Evolutionary conservation across 2,888 invertebrate species (phyloP).

Genomic region (Campopleginae sp.): DNA sequence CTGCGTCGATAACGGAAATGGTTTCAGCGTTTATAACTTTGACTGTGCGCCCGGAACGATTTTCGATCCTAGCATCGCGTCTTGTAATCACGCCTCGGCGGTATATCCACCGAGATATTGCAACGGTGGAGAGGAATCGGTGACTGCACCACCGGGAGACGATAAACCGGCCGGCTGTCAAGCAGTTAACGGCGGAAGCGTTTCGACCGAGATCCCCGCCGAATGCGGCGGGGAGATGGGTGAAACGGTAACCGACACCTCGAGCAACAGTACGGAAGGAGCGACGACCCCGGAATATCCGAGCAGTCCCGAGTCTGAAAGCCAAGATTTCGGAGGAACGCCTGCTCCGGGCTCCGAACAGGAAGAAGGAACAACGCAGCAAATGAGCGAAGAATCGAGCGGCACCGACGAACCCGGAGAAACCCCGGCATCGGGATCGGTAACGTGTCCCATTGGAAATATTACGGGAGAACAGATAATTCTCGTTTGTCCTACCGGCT

Average conservation of each 20-base stretch:
- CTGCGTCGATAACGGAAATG: slow-evolving; percentile 88
- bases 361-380: slow-evolving; percentile 49
- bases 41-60: slow-evolving; percentile 90
- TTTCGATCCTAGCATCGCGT: slow-evolving; percentile 88
- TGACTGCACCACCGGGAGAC: slow-evolving; percentile 14
- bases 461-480: slow-evolving; percentile 89
- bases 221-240: slow-evolving; percentile 7
- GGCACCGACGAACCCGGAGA: slow-evolving; percentile 20
- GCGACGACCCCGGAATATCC: slow-evolving; percentile 62
- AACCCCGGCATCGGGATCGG: slow-evolving; percentile 61
- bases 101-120: slow-evolving; percentile 86
- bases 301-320: slow-evolving; percentile 6
- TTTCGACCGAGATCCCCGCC: slow-evolving; percentile 25
- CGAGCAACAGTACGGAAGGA: slow-evolving; percentile 54
- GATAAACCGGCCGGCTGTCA: slow-evolving; percentile 25
- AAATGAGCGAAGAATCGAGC: slow-evolving; percentile 16
- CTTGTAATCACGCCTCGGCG: slow-evolving; percentile 89
- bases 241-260: slow-evolving; percentile 59
- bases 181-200: slow-evolving; percentile 21
- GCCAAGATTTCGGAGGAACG: not conserved
- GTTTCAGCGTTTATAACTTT: slow-evolving; percentile 88
- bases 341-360: slow-evolving; percentile 45
- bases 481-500: slow-evolving; percentile 92
- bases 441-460: slow-evolving; percentile 81
- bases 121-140: not conserved